Evolutionary conservation across 2,888 invertebrate genomes (phyloP), one percentile per base, ranked within the genome.

Genomic region (Acrobasis consociella): DNA sequence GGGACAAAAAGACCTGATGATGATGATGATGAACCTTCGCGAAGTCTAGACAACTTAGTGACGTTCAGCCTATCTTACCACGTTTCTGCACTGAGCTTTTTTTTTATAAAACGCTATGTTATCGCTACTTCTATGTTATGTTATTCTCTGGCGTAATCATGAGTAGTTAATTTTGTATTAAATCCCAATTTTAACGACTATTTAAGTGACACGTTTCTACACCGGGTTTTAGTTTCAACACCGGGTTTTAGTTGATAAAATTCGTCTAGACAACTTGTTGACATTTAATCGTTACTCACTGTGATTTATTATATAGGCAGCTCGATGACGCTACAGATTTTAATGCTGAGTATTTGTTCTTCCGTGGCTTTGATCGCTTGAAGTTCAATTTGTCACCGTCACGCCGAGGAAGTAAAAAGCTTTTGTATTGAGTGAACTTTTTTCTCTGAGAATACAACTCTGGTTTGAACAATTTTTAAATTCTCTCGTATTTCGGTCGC

Each of bases 301-400:
- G 13, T 52, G 52, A 52, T 52, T 52, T 52, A n/a, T n/a, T n/a
- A n/a, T n/a, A 31, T 52, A 31, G 13, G 52, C 1, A 17, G 13
- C 46, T 50, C 22, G 16, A 52, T 52, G 52, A 31, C n/a, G 52
- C 7, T 1, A 52, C 17, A 9, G 11, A 11, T 50, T 50, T 50
- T 15, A 11, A 46, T 13, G 46, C 13, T 42, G 2, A 9, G 42
- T 42, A 42, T 42, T 42, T 42, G 42, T 42, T 42, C 2, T 42
- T 42, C 11, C 11, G 10, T 13, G 10, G 10, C 39, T 39, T 39
- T 39, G 39, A 42, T 42, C 42, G 8, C 42, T 9, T 13, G 42
- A 42, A 42, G 42, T 42, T 42, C 42, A 42, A 42, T 42, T 42
- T 42, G 42, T 42, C 42, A 42, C 42, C 42, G 42, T 42, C 42